Conservation (phyloP, 2,888 invertebrate species). For the Monochamus alternatus region DNA sequence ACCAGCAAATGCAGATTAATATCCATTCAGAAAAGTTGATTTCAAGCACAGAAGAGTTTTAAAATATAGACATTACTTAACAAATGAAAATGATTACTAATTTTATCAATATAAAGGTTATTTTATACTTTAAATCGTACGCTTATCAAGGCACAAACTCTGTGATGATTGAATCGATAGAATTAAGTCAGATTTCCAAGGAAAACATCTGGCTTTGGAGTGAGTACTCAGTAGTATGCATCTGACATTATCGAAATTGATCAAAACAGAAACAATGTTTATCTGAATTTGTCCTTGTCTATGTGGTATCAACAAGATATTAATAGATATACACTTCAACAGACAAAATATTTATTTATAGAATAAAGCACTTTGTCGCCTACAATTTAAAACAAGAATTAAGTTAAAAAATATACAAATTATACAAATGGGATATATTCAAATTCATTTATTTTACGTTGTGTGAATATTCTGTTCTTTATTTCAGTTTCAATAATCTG, state of each 20-base stretch:
- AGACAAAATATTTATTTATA: neutral
- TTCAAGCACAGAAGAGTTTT: neutral
- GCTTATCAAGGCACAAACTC: constrained; percentile 1
- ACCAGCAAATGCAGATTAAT: neutral
- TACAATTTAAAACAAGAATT: no score
- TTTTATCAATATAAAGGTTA: neutral
- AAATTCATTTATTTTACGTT: no score
- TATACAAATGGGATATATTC: no score
- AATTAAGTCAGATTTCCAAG: neutral
- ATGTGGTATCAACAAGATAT: neutral
- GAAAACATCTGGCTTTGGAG: neutral
- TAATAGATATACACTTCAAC: neutral
- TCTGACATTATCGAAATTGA: neutral
- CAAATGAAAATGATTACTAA: constrained; percentile 3
- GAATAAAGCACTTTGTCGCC: neutral
- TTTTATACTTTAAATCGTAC: constrained; percentile 4
- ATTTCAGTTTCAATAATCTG: no score
- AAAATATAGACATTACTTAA: neutral
- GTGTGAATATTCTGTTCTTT: no score
- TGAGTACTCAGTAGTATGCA: neutral
- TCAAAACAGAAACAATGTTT: constrained; percentile 16
- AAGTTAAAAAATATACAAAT: no score
- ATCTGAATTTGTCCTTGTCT: neutral
- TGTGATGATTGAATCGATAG: neutral
- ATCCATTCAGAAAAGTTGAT: neutral